Evolutionary conservation across 2,888 invertebrate genomes (phyloP).

Genomic region (Megastigmus dorsalis): DNA sequence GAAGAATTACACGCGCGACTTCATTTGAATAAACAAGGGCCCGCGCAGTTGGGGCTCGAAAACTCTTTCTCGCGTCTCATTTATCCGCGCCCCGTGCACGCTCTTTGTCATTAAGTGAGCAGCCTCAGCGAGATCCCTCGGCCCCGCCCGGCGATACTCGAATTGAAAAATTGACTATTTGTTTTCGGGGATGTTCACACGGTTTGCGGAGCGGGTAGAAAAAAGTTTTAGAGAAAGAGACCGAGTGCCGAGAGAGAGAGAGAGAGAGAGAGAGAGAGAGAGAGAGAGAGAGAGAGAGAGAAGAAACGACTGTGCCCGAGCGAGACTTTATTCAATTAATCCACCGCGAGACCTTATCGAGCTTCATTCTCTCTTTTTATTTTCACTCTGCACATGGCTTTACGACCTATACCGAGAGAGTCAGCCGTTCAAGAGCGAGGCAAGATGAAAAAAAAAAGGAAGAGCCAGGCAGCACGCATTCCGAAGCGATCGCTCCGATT

Average conservation of each 20-base stretch:
- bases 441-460: constrained; percentile 6
- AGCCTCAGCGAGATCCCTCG: not conserved
- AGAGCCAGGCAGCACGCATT: constrained; percentile 22
- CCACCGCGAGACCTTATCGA: constrained; percentile 35
- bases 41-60: no score
- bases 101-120: constrained; percentile 23
- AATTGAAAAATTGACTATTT: constrained; percentile 53
- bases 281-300: no score
- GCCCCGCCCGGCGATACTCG: not conserved
- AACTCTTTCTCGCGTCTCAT: not conserved
- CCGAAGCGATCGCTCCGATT: constrained; percentile 3
- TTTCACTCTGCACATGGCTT: constrained; percentile 17
- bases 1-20: constrained; percentile 45
- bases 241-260: no score
- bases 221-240: no score
- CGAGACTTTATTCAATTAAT: constrained; percentile 34
- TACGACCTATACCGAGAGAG: constrained; percentile 6
- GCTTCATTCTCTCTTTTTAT: constrained; percentile 6
- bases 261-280: no score
- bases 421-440: no score
- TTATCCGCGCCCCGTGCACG: constrained; percentile 5
- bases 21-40: constrained; percentile 50
- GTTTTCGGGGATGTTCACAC: constrained; percentile 54
- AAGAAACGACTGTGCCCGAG: not conserved
- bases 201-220: no score